These are phyloP conservation scores for Arenaria interpres DNA, from an alignment of 2,113 vertebrate species.

Conservation along the genomic window DNA sequence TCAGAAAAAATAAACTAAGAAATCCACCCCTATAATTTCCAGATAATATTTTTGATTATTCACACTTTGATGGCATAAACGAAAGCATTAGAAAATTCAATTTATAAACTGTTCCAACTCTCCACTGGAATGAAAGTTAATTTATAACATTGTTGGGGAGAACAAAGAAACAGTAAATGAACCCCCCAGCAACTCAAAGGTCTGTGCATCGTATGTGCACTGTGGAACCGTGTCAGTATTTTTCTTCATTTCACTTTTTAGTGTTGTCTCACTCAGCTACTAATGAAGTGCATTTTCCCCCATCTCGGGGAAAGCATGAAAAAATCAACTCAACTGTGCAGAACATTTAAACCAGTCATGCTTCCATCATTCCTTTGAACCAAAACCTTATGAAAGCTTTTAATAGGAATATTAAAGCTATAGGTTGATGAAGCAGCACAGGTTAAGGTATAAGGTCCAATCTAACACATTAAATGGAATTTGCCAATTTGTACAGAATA, in stretches of 20 bases:
- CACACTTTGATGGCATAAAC: background rate
- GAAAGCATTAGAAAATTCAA: background rate
- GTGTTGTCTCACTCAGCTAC: background rate
- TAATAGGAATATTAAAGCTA: background rate
- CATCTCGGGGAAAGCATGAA: background rate
- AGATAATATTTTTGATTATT: slow-evolving; percentile 35
- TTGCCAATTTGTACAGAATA: background rate
- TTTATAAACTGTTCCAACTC: slow-evolving; percentile 12
- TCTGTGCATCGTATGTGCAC: background rate
- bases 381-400: background rate
- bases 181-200: background rate
- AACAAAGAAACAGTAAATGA: slow-evolving; percentile 3
- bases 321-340: background rate
- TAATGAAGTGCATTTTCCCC: background rate
- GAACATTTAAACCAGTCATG: background rate
- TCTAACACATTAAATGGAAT: background rate
- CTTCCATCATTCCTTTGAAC: background rate
- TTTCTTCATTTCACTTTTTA: background rate
- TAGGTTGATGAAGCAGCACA: background rate
- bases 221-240: background rate
- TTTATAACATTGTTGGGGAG: slow-evolving; percentile 8
- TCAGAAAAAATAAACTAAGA: background rate
- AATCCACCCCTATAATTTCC: background rate
- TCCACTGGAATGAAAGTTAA: slow-evolving; percentile 6
- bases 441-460: background rate